phyloP scores from a whole-genome alignment of 2,888 invertebrate species.

The Perdita meconis region DNA sequence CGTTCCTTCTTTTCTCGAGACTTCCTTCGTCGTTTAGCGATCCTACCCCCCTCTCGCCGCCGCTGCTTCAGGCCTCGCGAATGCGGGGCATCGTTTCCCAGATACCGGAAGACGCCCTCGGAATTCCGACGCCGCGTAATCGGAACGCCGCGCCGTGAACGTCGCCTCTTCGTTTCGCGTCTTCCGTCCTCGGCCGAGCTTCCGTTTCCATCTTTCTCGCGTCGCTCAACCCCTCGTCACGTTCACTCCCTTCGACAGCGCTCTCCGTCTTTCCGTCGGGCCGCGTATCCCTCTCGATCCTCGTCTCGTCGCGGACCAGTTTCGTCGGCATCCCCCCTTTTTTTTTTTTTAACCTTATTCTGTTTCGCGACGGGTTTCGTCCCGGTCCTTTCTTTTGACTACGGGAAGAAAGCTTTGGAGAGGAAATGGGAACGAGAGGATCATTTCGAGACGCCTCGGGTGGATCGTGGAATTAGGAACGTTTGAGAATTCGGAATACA shows the following conservation, averaged over 20 bases:
- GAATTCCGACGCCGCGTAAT: slow-evolving; percentile 74
- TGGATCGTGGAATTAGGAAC: background rate
- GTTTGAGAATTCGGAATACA: background rate
- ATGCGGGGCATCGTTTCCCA: slow-evolving; percentile 75
- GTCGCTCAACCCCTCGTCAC: background rate
- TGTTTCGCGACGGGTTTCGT: background rate
- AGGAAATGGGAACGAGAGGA: background rate
- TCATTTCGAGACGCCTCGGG: background rate
- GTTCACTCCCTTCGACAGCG: background rate
- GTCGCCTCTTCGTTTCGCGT: slow-evolving; percentile 33
- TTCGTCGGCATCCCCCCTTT: background rate
- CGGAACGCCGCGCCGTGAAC: slow-evolving; percentile 60
- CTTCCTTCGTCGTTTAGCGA: slow-evolving; percentile 40
- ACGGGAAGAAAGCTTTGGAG: background rate
- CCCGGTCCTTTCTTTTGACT: background rate
- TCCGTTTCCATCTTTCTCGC: slow-evolving; percentile 16
- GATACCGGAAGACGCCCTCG: slow-evolving; percentile 76
- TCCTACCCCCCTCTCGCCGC: background rate
- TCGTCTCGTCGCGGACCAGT: background rate
- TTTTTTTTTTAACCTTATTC: background rate
- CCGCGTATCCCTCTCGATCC: background rate
- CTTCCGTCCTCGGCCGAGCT: slow-evolving; percentile 15
- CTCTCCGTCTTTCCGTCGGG: background rate
- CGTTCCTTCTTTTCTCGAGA: slow-evolving; percentile 59
- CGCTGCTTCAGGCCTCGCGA: slow-evolving; percentile 54